Base-by-base conservation (phyloP, 2,888 invertebrate genomes). In the Drosophila kuntzei region DNA sequence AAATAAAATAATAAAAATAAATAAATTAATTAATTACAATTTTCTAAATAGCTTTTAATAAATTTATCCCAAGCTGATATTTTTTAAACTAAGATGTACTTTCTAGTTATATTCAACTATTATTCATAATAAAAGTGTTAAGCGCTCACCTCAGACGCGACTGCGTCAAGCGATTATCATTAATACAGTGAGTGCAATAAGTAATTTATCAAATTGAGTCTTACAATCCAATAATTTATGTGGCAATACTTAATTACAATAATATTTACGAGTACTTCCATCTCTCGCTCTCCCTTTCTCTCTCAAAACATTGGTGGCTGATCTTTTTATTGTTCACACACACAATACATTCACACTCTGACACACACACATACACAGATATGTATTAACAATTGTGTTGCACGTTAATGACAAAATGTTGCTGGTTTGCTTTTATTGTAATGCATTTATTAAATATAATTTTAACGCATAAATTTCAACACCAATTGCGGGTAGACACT, bases 371-470 rank as follows among this genome's bases (percentile, higher is more conserved):
- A 27, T 7, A 25, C 6, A 25, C 53, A 32, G 18, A 27, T 55
- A 37, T 37, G 25, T 62, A 59, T 57, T 58, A 55, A 69, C 66
- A 69, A 73, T 68, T 83, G 84, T 55, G 78, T 64, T 64, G 54
- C 62, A 63, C 69, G 63, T 77, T 89, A 80, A 83, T 89, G 84
- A 72, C 75, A 75, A 80, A 86, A 77, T 84, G 75, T 76, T 79
- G 61, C 63, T 73, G 74, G 49, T 46, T 37, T 18, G 16, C 55
- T 72, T 76, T 74, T 79, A 70, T 88, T 89, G 89, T 78, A 79
- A 71, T 79, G 67, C 87, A 89, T 89, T 88, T 89, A 88, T 85
- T 86, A 86, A 89, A 86, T 82, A 83, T 79, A 74, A 85, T 86
- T 88, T 88, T 71, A 62, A 58, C 54, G 77, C 74, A 69, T 88